Evolutionary conservation across 1,140 invertebrate species (phyloP).

Genomic region (Drosophila lowei): DNA sequence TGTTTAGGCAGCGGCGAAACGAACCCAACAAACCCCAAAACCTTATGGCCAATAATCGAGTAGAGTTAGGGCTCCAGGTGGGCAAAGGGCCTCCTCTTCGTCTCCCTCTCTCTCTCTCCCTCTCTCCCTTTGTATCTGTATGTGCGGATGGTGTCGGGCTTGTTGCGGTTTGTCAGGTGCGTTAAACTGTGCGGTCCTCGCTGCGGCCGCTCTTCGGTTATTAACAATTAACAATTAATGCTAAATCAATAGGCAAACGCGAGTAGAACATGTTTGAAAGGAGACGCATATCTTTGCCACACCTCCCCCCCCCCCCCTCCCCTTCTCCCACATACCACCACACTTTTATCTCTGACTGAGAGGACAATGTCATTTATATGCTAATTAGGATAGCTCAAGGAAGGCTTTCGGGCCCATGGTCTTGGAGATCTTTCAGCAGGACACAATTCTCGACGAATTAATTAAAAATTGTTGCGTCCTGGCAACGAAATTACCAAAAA

Average conservation of each 20-base stretch:
- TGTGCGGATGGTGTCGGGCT: conserved; percentile 32
- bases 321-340: too few species aligned
- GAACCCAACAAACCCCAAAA: conserved; percentile 6
- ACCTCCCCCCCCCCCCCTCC: neutral
- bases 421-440: neutral
- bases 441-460: conserved; percentile 54
- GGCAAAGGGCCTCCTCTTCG: neutral
- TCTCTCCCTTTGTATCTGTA: too few species aligned
- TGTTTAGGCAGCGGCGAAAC: conserved; percentile 47
- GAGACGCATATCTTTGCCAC: neutral
- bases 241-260: conserved; percentile 68
- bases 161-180: conserved; percentile 53
- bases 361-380: conserved; percentile 71
- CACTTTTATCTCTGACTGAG: neutral
- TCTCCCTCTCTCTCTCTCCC: neutral
- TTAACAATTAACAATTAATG: conserved; percentile 79
- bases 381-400: conserved; percentile 57
- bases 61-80: neutral
- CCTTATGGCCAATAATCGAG: conserved; percentile 36
- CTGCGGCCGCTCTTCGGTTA: conserved; percentile 53
- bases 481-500: conserved; percentile 65
- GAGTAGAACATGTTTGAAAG: conserved; percentile 32
- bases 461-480: conserved; percentile 61
- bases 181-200: conserved; percentile 50
- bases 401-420: neutral